Base-by-base conservation (phyloP, 2,888 invertebrate species). In the Serripes groenlandicus region DNA sequence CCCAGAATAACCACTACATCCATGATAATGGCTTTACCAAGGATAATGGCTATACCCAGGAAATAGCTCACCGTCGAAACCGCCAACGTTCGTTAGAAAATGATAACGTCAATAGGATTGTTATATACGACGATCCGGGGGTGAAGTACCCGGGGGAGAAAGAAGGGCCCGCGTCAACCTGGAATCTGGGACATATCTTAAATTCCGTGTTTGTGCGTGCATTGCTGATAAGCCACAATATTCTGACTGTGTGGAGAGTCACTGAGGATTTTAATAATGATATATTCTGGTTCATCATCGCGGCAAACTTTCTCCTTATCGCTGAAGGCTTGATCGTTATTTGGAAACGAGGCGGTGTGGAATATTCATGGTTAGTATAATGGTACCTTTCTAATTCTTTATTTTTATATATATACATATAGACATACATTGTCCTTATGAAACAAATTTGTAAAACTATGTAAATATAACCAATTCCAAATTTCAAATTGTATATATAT, bases 211-310 rank as follows among this genome's bases (percentile, higher is more conserved):
- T 83, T 66, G 90, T 89, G 15, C 72, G 91, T 49, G 26, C 87
- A 26, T 35, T 83, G 3, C 76, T 91, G 93, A 97, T 97, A 3
- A 96, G 96, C 3, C 98, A 98, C 91, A 97, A 97, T 54, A 96
- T 97, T 71, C 95, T 98, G 60, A 97, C 97, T 0, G 97, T 98
- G 90, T 98, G 98, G 97, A 97, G 98, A 94, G 97, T 98, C 54
- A 97, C 97, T 0, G 95, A 96, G 21, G 97, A 97, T 87, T 88
- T 85, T 66, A 97, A 97, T 92, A 95, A 96, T 42, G 58, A 79
- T 30, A 92, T 93, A 70, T 97, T 97, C 90, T 98, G 98, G 98
- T 97, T 97, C 90, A 95, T 98, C 86, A 97, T 97, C 26, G 96
- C 97, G 0, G 97, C 98, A 1, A 80, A 81, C 56, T 3, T 88